Base-by-base conservation (phyloP, 2,888 invertebrate genomes). In the Gasteruption jaculator region DNA sequence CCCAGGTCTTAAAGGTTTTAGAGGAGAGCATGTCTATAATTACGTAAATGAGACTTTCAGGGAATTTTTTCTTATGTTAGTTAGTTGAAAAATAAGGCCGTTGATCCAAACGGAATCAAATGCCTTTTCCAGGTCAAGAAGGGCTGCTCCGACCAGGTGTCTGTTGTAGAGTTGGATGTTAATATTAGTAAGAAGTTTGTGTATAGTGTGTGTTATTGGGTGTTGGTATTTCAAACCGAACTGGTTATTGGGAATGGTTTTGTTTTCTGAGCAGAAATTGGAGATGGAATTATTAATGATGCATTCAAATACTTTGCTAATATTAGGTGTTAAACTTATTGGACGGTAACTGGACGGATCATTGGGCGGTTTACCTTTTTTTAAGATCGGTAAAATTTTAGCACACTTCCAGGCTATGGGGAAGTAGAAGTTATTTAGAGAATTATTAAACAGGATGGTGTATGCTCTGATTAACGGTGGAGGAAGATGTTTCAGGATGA, bases 271-370 rank as follows among this genome's bases (percentile, higher is more conserved):
- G 15, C 10, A 21, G 10, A 11, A 12, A 4, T 25, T 6, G 1
- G 4, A 26, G n/a, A 39, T 37, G 33, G 32, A 29, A 22, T 48
- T 45, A 7, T 32, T 34, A 5, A 40, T 32, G 11, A 8, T 21
- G 1, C n/a, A 10, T 12, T 43, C 43, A 3, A 22, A 38, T 3
- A 22, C 24, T 12, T 39, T 43, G 14, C 44, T 41, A 4, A 33
- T 26, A 3, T 12, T 11, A 2, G 41, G 41, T n/a, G n/a, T 39
- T 3, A 55, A 36, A 16, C 54, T 52, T n/a, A 54, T 54, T 5
- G 49, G 51, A 2, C 45, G 11, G 15, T 54, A 51, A 27, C 45
- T 51, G 1, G 44, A 7, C 2, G 47, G 38, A 10, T 41, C 27
- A 1, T 33, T 16, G 2, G 35, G 27, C 3, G 27, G 14, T 37